A percentile compares a stretch with the other conserved stretches of the same genome.
phyloP scores from a whole-genome alignment of 2,888 invertebrate genomes.

The Campoplex capitator region DNA sequence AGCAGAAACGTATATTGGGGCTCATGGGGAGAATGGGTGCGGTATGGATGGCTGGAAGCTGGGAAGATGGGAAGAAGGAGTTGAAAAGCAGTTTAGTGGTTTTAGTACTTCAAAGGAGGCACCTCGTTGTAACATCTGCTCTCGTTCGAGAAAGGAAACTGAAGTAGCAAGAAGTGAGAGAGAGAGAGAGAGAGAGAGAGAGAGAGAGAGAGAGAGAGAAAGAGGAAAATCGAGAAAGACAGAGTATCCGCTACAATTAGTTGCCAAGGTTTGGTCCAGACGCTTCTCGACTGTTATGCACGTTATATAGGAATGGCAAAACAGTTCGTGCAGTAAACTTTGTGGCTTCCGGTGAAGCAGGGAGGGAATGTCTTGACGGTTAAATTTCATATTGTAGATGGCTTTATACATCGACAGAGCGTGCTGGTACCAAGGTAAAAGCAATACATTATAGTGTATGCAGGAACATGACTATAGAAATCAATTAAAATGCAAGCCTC shows the following conservation, averaged over 20 bases:
- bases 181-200: slow-evolving; percentile 23
- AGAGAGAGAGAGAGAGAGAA: slow-evolving; percentile 17
- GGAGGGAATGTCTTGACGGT: slow-evolving; percentile 69
- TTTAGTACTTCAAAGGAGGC: slow-evolving; percentile 74
- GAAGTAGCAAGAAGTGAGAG: slow-evolving; percentile 29
- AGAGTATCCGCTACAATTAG: slow-evolving; percentile 54
- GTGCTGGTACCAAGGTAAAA: neutral
- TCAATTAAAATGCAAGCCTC: slow-evolving; percentile 69
- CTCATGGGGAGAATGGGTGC: slow-evolving; percentile 33
- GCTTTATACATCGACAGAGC: slow-evolving; percentile 4
- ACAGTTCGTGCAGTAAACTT: slow-evolving; percentile 68
- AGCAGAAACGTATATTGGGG: slow-evolving; percentile 69
- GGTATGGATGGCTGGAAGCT: neutral
- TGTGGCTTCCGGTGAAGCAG: slow-evolving; percentile 51
- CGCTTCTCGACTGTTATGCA: slow-evolving; percentile 57
- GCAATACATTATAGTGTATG: neutral
- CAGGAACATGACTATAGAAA: slow-evolving; percentile 6
- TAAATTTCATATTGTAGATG: slow-evolving; percentile 69
- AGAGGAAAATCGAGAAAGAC: slow-evolving; percentile 20
- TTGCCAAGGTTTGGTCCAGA: slow-evolving; percentile 65
- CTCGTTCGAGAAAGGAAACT: slow-evolving; percentile 55
- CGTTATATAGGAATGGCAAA: slow-evolving; percentile 57
- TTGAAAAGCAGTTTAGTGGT: slow-evolving; percentile 73
- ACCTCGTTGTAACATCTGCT: slow-evolving; percentile 66
- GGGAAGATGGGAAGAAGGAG: slow-evolving; percentile 16